Conservation (phyloP, 2,797 vertebrate species). For the Pristis pectinata region DNA sequence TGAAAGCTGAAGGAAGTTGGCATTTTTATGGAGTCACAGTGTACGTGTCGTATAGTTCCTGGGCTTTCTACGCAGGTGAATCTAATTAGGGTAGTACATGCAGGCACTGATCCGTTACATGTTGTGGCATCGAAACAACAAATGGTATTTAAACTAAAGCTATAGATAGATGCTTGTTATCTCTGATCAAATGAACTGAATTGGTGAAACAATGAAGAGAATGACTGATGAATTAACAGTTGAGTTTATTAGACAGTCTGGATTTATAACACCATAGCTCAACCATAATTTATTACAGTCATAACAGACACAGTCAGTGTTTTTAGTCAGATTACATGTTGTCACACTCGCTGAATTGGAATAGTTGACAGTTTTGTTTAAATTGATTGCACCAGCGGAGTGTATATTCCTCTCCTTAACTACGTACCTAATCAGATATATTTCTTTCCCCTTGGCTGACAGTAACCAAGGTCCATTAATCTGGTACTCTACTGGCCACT, state of each 20-base stretch:
- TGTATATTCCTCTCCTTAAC: conserved; percentile 21
- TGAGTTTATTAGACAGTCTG: conserved; percentile 66
- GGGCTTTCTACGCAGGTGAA: conserved; percentile 63
- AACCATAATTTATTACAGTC: conserved; percentile 66
- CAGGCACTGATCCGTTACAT: conserved; percentile 72
- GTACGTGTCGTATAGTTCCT: neutral
- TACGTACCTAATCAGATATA: conserved; percentile 32
- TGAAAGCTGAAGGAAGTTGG: neutral
- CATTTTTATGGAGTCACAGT: conserved; percentile 28
- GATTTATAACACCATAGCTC: conserved; percentile 66
- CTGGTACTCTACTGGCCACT: neutral
- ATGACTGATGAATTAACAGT: conserved; percentile 71
- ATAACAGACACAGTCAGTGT: conserved; percentile 59
- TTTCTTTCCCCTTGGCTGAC: neutral
- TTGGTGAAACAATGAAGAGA: conserved; percentile 55
- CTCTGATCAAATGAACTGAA: conserved; percentile 64
- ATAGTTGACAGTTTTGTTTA: conserved; percentile 45
- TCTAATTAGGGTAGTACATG: conserved; percentile 74
- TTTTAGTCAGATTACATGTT: conserved; percentile 60
- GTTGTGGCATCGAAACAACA: conserved; percentile 73
- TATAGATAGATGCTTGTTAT: conserved; percentile 68
- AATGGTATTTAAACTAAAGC: conserved; percentile 77
- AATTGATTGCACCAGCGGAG: conserved; percentile 40
- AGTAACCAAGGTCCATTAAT: neutral
- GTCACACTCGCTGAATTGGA: conserved; percentile 52